Percentiles rank a stretch among this genome's conserved stretches.
These are phyloP conservation scores for Noctua janthina DNA, from an alignment of 2,888 invertebrate species.

Conservation along the genomic window DNA sequence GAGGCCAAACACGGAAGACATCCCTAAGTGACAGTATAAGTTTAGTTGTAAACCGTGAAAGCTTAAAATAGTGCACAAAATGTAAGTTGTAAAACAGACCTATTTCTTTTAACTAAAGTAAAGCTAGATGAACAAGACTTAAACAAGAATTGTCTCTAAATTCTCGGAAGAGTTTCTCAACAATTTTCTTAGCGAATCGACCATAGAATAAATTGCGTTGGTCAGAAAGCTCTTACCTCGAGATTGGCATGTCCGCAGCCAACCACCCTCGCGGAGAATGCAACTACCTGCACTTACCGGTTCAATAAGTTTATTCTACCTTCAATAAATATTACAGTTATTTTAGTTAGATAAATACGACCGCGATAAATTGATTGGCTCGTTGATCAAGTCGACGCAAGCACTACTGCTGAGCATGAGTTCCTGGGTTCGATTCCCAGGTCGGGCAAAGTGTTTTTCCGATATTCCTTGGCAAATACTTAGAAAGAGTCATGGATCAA, in stretches of 20 bases:
- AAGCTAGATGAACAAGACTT: background rate
- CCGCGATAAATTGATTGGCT: background rate
- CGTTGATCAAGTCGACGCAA: background rate
- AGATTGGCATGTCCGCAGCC: conserved; percentile 39
- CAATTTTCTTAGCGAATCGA: conserved; percentile 10
- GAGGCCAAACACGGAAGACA: too few species aligned
- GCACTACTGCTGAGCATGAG: background rate
- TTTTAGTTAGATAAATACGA: conserved; percentile 16
- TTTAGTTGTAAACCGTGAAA: too few species aligned
- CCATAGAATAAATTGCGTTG: conserved; percentile 18
- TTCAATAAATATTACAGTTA: conserved; percentile 19
- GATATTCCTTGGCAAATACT: background rate
- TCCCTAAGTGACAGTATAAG: too few species aligned
- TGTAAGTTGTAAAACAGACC: too few species aligned
- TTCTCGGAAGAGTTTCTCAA: background rate
- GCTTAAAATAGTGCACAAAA: too few species aligned
- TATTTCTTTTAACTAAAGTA: background rate
- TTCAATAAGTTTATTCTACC: conserved; percentile 7
- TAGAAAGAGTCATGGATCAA: background rate
- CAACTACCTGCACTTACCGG: conserved; percentile 26
- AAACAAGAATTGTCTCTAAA: background rate
- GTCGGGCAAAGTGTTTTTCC: background rate
- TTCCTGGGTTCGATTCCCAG: background rate
- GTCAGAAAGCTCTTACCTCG: conserved; percentile 49
- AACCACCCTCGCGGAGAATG: conserved; percentile 30